Evolutionary conservation across 2,888 invertebrate genomes (phyloP).

Genomic region (Thysanoteuthis rhombus): DNA sequence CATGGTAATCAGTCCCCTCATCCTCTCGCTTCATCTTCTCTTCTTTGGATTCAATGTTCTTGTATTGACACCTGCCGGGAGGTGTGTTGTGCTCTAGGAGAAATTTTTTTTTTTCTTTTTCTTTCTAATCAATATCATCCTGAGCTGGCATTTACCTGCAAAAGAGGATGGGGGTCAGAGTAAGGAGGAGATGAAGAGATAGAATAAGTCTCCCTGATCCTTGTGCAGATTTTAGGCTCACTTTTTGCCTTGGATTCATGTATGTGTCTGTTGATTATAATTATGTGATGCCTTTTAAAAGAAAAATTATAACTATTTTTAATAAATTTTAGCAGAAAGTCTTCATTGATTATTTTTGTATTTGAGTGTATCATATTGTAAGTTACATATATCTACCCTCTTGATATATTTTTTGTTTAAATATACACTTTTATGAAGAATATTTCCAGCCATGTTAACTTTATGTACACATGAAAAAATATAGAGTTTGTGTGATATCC

Average conservation of each 20-base stretch:
- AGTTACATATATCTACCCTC: too few species aligned
- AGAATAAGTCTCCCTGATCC: neutral
- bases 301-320: too few species aligned
- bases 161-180: neutral
- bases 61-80: neutral
- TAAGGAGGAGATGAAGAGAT: neutral
- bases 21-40: neutral
- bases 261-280: too few species aligned
- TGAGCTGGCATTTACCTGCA: neutral
- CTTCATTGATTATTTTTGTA: too few species aligned
- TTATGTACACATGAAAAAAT: too few species aligned
- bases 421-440: too few species aligned
- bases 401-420: too few species aligned
- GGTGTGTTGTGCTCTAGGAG: neutral
- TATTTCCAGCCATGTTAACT: too few species aligned
- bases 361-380: too few species aligned
- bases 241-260: neutral
- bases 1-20: neutral
- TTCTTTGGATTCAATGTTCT: neutral
- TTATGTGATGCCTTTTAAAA: too few species aligned
- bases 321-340: too few species aligned
- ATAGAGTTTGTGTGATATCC: neutral
- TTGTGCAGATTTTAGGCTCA: neutral
- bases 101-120: neutral
- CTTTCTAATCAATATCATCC: slow-evolving; percentile 12